Base-by-base conservation (phyloP, 1,140 invertebrate species). In the Helicorthomorpha holstii region DNA sequence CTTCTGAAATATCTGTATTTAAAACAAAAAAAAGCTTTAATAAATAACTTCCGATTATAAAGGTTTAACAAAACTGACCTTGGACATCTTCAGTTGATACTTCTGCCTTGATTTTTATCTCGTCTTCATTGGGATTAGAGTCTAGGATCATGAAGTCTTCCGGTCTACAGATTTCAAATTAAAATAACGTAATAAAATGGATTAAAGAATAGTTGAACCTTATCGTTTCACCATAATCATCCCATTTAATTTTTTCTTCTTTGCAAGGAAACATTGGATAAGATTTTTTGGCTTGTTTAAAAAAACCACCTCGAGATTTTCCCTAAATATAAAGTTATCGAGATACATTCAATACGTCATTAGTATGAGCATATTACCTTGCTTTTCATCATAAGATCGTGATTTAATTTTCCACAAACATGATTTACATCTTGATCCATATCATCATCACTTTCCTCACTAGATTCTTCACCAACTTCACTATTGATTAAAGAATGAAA, bases 201-300 rank as follows among this genome's bases (percentile, higher is more conserved):
- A 43, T 29, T n/a, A 16, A 44, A 44, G 48, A 43, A 59, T n/a
- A n/a, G n/a, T n/a, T n/a, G n/a, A 62, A 70, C 66, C 64, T 70
- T 47, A 96, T 90, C 45, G 92, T 81, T 72, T 96, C 91, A 0
- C 92, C 92, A 66, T 96, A 96, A 63, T 96, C 90, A 62, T 96
- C 92, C 63, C 77, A 82, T 67, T 91, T 85, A 1, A 92, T 77
- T 69, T 86, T 88, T 59, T 96, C 92, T 68, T 97, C 93, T 46
- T 83, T 76, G 61, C 82, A 90, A 1, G 93, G 94, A 69, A 91
- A 98, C 85, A 98, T 96, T 0, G 92, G 91, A 69, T 93, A 86
- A 57, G 90, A 83, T 52, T 91, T 85, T 71, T 91, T 91, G 59
- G 79, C 87, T 54, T 86, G 81, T 70, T 94, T 95, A 64, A 95